Evolutionary conservation across 2,797 vertebrate genomes (phyloP), one percentile per base, ranked within the genome.

Genomic region (Darevskia nairensis): DNA sequence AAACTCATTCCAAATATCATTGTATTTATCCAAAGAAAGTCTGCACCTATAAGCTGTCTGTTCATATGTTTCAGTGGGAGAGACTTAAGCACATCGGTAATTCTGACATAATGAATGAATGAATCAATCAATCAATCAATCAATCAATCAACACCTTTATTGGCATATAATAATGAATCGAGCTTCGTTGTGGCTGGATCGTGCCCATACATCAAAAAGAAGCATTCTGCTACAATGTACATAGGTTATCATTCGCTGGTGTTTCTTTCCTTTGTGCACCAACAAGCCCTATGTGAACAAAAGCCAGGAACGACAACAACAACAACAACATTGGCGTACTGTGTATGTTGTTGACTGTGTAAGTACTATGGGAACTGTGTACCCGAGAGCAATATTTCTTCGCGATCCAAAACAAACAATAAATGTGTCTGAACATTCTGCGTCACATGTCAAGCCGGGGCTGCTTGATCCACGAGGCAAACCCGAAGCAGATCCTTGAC

Each of bases 401-500:
- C 5, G 25, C 32, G 75, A 76, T 85, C 19, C 4, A 66, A 50
- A 85, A 68, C 23, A 81, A 55, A 85, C 10, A 46, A 29, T 61
- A n/a, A 88, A 71, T 5, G 10, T 89, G 88, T 66, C 0, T 0
- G 85, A 71, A 84, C 46, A 85, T 89, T 92, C 92, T 93, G 92
- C 50, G n/a, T 94, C 93, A 90, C 80, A 92, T 8, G 0, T 15
- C 82, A 41, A 82, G 86, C 87, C 86, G 89, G 92, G 93, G 86
- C 87, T 91, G 90, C 3, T 2, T 15, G 71, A 79, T 91, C 87
- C 90, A 80, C 93, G 61, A 74, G 69, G 80, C 21, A 69, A 74
- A 84, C 41, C 25, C 61, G 61, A 93, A 55, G 72, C 1, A 86
- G 81, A 77, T 86, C 92, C 89, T 87, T 89, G 91, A 86, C 92